phyloP scores from a whole-genome alignment of 2,888 invertebrate genomes.

The Drosophila fungiperda region DNA sequence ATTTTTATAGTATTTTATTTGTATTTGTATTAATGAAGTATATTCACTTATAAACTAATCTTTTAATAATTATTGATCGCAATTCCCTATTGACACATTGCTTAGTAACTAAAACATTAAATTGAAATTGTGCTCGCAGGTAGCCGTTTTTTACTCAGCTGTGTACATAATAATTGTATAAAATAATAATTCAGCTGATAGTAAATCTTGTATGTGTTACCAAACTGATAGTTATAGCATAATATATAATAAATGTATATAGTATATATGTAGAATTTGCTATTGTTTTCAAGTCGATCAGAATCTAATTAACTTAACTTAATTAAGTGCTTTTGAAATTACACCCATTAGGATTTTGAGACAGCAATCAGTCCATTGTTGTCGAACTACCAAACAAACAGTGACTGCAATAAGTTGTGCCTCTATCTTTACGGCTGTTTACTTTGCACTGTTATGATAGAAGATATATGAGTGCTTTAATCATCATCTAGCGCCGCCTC shows the following conservation, averaged over 20 bases:
- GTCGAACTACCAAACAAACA: not conserved
- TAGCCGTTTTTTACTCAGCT: not conserved
- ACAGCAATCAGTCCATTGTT: conserved; percentile 6
- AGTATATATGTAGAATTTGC: not conserved
- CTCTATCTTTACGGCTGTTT: not conserved
- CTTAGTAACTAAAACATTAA: not conserved
- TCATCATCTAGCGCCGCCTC: conserved; percentile 3
- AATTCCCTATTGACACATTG: not conserved
- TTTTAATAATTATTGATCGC: not conserved
- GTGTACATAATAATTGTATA: not conserved
- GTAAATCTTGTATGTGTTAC: not conserved
- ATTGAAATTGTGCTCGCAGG: not conserved
- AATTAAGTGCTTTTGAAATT: not conserved
- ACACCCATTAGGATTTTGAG: not conserved
- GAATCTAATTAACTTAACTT: not conserved
- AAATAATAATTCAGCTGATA: not conserved
- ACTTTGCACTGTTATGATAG: not conserved
- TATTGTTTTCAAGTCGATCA: not conserved
- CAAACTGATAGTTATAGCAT: not conserved
- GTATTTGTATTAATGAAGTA: not conserved
- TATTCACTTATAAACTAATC: not conserved
- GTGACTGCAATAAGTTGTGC: not conserved
- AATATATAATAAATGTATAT: not conserved
- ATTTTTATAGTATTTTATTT: not conserved
- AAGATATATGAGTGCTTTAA: not conserved